Evolutionary conservation across 2,113 vertebrate species (phyloP).

Genomic region (Bambusicola thoracicus): DNA sequence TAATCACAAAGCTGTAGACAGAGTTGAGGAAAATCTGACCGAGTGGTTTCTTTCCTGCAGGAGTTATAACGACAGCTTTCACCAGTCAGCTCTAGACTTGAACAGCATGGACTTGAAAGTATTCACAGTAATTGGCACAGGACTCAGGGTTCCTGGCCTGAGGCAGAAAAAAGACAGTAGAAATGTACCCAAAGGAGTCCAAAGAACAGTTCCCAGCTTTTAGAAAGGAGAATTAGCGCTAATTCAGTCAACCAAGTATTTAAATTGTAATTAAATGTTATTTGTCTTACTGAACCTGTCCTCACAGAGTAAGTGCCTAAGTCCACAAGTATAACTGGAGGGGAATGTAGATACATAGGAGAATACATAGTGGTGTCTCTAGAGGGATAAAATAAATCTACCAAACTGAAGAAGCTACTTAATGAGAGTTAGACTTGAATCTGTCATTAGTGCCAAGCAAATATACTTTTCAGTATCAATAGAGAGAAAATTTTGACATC

Average conservation of each 20-base stretch:
- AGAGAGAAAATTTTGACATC: not conserved
- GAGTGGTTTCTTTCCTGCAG: not conserved
- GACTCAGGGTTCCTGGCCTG: not conserved
- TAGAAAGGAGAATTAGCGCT: not conserved
- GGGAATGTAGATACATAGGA: not conserved
- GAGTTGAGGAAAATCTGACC: not conserved
- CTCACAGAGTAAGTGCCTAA: not conserved
- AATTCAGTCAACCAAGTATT: not conserved
- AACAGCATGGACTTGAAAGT: not conserved
- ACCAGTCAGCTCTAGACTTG: not conserved
- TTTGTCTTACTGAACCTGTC: conserved; percentile 6
- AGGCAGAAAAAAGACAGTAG: not conserved
- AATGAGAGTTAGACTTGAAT: not conserved
- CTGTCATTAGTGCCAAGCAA: not conserved
- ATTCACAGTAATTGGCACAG: not conserved
- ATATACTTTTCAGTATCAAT: not conserved
- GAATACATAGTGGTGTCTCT: not conserved
- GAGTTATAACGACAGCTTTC: not conserved
- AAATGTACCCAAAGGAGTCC: not conserved
- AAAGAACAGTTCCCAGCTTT: not conserved
- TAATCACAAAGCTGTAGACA: not conserved
- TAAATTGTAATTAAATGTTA: conserved; percentile 12
- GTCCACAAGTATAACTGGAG: not conserved
- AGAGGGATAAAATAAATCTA: not conserved
- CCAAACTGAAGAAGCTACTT: not conserved